A percentile compares a stretch with the other conserved stretches of the same genome.
phyloP scores from a whole-genome alignment of 2,888 invertebrate species.

The Trilocha varians region DNA sequence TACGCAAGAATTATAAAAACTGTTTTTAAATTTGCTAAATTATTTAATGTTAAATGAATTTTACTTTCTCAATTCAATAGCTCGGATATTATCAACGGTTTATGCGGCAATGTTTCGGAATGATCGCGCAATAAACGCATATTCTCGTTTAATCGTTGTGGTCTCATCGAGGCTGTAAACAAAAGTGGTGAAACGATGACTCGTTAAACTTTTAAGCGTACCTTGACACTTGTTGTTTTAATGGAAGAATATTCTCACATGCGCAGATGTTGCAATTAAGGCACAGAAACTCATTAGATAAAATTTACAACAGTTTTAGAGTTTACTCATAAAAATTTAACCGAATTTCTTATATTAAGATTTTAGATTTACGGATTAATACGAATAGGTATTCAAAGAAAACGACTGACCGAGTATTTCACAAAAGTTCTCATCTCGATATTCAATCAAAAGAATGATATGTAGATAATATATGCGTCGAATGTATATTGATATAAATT shows the following conservation, averaged over 20 bases:
- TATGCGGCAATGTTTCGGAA: slow-evolving; percentile 8
- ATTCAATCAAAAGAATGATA: too few species aligned
- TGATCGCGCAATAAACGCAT: neutral
- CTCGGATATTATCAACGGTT: neutral
- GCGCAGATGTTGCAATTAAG: neutral
- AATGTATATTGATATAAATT: neutral
- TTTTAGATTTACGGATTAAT: too few species aligned
- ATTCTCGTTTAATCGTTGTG: slow-evolving; percentile 26
- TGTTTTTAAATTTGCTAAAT: too few species aligned
- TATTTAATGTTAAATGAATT: too few species aligned
- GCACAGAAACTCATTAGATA: neutral
- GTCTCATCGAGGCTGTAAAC: slow-evolving; percentile 30
- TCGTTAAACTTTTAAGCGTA: slow-evolving; percentile 35
- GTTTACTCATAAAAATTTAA: too few species aligned
- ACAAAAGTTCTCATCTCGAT: too few species aligned
- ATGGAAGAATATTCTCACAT: neutral
- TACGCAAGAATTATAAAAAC: too few species aligned
- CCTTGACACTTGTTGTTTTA: neutral
- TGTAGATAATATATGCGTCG: neutral
- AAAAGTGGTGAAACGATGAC: slow-evolving; percentile 28
- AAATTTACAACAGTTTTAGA: too few species aligned
- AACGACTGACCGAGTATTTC: too few species aligned
- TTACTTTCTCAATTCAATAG: too few species aligned
- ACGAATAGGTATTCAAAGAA: too few species aligned
- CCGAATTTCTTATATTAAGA: too few species aligned